Evolutionary conservation across 1,140 invertebrate species (phyloP).

Genomic region (Phortica variegata): DNA sequence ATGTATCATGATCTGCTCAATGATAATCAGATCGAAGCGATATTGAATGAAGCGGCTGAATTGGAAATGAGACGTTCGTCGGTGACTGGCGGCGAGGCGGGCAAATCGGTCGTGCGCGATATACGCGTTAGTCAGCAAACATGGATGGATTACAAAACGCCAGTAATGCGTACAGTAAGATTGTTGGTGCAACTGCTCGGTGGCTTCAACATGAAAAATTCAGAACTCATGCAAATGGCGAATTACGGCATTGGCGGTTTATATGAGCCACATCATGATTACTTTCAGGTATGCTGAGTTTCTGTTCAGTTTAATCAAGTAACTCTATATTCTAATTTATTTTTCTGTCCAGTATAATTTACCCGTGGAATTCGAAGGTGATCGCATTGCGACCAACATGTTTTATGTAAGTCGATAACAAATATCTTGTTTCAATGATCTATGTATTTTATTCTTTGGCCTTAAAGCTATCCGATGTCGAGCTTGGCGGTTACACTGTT

Average conservation of each 20-base stretch:
- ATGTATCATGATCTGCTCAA: conserved; percentile 86
- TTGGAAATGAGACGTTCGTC: conserved; percentile 71
- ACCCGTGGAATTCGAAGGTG: conserved; percentile 9
- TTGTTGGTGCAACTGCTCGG: conserved; percentile 74
- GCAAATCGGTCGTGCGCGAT: conserved; percentile 62
- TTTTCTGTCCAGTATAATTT: too few relatives aligned
- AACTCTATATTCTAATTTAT: neutral
- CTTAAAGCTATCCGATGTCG: conserved; percentile 88
- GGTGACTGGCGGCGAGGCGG: conserved; percentile 79
- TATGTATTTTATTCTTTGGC: conserved; percentile 33
- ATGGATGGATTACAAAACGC: conserved; percentile 84
- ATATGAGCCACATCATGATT: conserved; percentile 71
- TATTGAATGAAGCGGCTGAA: conserved; percentile 76
- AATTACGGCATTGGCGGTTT: conserved; percentile 74
- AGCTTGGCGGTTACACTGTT: conserved; percentile 91
- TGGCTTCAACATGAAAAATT: conserved; percentile 71
- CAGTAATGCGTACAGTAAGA: conserved; percentile 74
- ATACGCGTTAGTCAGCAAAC: conserved; percentile 97
- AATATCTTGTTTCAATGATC: conserved; percentile 53
- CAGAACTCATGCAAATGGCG: conserved; percentile 65
- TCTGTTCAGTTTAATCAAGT: neutral
- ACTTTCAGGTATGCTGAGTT: conserved; percentile 12
- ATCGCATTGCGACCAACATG: conserved; percentile 48
- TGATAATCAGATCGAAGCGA: conserved; percentile 79
- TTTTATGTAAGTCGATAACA: conserved; percentile 33